Base-by-base conservation (phyloP, 1,140 invertebrate genomes). In the Pogonognathellus flavescens region DNA sequence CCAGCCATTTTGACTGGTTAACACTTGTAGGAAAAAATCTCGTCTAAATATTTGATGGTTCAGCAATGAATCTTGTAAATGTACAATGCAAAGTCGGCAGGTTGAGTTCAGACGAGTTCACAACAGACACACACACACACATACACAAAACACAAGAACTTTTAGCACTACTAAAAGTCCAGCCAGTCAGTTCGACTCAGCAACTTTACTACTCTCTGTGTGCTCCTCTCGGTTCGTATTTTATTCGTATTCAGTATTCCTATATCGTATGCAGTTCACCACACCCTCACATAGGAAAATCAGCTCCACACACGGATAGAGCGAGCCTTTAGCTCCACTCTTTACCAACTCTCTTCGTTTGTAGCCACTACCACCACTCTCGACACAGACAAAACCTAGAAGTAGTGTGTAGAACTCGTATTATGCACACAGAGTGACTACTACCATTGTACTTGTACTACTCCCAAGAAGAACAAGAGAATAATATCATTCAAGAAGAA, bases 1-100 rank as follows among this genome's bases (percentile, higher is more conserved):
- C 95, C 95, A 92, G 95, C 94, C 92, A 96, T 87, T 66, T 83
- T 88, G 52, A 84, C 57, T 55, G 70, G 70, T 76, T 76, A 66
- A 25, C 70, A 76, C 25, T 76, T n/a, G 16, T 16, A n/a, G 31
- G 31, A 49, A 49, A 76, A 76, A 76, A 76, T n/a, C 31, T 41
- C 49, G 31, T 50, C 70, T 76, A 76, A 76, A 49, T 72, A 76
- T 76, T 76, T 76, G 70, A 76, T 76, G 41, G 62, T 66, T 25
- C 62, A 25, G 62, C 25, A 66, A 66, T 66, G 25, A 76, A 57
- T 57, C 53, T n/a, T 76, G 70, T 50, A 76, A 76, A 76, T 76
- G 70, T 76, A 76, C 13, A 76, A 76, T 49, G 70, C 70, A 76
- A 76, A 76, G 70, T 76, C 70, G 70, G 70, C 70, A 76, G 70